Evolutionary conservation across 2,888 invertebrate species (phyloP).

Genomic region (Andrena minutula): DNA sequence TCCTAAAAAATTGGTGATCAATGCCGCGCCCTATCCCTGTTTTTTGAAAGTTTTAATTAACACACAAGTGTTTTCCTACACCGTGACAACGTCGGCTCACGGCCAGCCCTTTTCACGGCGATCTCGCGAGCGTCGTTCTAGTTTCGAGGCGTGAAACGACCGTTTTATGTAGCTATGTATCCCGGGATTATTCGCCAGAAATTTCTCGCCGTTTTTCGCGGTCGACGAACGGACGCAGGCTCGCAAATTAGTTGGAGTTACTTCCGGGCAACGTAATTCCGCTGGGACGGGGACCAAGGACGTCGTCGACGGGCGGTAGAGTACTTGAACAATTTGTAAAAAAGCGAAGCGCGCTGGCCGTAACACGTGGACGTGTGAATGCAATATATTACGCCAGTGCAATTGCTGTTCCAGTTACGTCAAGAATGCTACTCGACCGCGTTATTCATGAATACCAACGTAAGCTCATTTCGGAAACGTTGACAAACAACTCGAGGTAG

Average conservation of each 20-base stretch:
- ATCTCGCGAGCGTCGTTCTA: neutral
- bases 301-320: slow-evolving; percentile 16
- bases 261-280: slow-evolving; percentile 17
- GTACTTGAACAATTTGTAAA: slow-evolving; percentile 48
- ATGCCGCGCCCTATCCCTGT: too few relatives aligned
- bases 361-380: slow-evolving; percentile 57
- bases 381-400: slow-evolving; percentile 62
- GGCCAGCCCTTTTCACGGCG: neutral
- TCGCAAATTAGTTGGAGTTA: slow-evolving; percentile 21
- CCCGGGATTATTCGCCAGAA: neutral
- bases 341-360: slow-evolving; percentile 42
- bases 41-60: too few relatives aligned
- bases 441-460: slow-evolving; percentile 68
- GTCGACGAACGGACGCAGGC: neutral
- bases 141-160: neutral
- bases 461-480: slow-evolving; percentile 68
- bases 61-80: neutral
- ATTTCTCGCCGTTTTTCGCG: slow-evolving; percentile 7
- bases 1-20: too few relatives aligned
- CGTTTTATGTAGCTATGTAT: slow-evolving; percentile 7
- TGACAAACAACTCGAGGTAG: slow-evolving; percentile 58
- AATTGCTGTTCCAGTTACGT: slow-evolving; percentile 69
- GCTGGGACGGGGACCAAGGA: neutral
- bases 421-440: slow-evolving; percentile 66
- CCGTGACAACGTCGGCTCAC: neutral